Base-by-base conservation (phyloP, 2,113 vertebrate species). In the Dendropsophus ebraccatus region DNA sequence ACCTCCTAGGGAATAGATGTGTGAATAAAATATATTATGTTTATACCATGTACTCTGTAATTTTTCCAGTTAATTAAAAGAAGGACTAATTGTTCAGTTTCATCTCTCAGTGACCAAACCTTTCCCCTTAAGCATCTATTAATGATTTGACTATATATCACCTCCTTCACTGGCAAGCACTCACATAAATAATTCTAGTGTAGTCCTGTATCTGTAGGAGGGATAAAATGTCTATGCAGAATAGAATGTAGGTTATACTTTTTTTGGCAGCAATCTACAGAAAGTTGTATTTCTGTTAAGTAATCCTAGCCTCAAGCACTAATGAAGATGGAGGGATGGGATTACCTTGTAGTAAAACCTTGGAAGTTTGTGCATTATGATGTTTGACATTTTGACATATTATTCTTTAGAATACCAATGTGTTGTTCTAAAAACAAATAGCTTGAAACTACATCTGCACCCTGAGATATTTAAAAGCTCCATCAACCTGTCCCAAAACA, bases 321-420 rank as follows among this genome's bases (percentile, higher is more conserved):
- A 86, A 86, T 86, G 84, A 86, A 81, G 84, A 86, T 86, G 84
- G 69, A 81, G 77, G 60, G 84, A 86, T 86, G 84, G 84, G 76
- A 86, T 86, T 86, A 86, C 84, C 84, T 73, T 72, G 50, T 50
- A 73, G 67, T 86, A 86, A 81, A 86, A 78, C 84, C 67, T 81
- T 80, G 84, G 67, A 81, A 80, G 35, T 28, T 23, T 73, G 50
- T 73, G 84, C 37, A 74, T 86, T 81, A 81, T 86, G 52, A 73
- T 47, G 84, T 86, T 58, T 81, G 77, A 86, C 84, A 81, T 86
- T 81, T 81, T 86, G 84, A 86, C 84, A 80, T 81, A 86, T 86
- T 86, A 86, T 80, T 73, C 84, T 86, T 81, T 81, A 86, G 80
- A 86, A 86, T 32, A 79, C 67, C 65, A 81, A 86, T 60, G 84